Evolutionary conservation across 2,888 invertebrate species (phyloP), one percentile per base, ranked within the genome.

Genomic region (Julus scandinavius): DNA sequence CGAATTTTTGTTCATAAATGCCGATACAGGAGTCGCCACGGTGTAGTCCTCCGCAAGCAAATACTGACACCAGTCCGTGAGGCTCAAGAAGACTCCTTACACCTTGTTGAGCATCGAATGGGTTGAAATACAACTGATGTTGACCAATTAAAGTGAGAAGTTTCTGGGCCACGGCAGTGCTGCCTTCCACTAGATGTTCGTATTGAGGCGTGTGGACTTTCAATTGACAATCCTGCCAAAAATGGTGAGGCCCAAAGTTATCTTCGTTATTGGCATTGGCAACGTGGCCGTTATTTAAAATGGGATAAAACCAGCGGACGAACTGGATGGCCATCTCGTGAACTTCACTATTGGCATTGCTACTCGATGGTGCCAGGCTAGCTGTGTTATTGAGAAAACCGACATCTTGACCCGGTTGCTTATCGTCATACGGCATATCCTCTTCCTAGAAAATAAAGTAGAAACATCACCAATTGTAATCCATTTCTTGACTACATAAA

Each of bases 1-100:
- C 94, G 92, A 95, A 95, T 85, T 93, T 92, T 90, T 95, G 94
- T 91, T 95, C 95, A 91, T 95, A 95, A 50, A 95, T 92, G 1
- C 95, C 95, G 0, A 94, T 93, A 90, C 93, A 93, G 49, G 90
- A 88, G 87, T 92, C 91, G 5, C 92, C 91, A 4, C 93, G 92
- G 91, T 95, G 95, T 54, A 95, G 91, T 0, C 95, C 95, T 29
- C 95, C 95, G 92, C 95, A 95, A 0, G 93, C 93, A 86, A 94
- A 91, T 11, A 95, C 93, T 86, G 94, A 91, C 1, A 94, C 94
- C 85, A 95, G 91, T 0, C 95, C 95, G 91, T 95, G 95, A 0
- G 93, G 92, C 91, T 95, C 94, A 89, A 94, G 93, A 89, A 93
- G 93, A 4, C 94, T 94, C 90, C 93, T 93, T 0, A 94, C 93